Evolutionary conservation across 2,888 invertebrate species (phyloP).

Genomic region (Hanleya hanleyi): DNA sequence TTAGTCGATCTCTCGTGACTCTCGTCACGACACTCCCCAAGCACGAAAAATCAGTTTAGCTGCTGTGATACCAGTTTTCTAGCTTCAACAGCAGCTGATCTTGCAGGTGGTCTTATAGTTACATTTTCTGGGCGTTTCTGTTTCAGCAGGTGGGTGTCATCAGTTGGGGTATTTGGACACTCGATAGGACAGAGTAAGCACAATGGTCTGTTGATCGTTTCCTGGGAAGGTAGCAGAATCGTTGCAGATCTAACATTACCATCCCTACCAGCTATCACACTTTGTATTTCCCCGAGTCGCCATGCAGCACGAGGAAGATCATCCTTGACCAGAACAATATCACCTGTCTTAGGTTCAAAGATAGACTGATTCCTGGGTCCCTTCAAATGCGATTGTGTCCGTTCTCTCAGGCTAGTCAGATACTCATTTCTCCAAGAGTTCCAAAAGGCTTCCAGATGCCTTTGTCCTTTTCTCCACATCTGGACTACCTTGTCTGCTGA

Average conservation of each 20-base stretch:
- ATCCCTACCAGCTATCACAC: conserved; percentile 14
- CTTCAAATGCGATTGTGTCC: conserved; percentile 17
- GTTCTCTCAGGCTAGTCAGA: conserved; percentile 15
- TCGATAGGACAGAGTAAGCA: conserved; percentile 23
- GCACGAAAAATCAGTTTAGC: no score
- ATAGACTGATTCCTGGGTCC: conserved; percentile 10
- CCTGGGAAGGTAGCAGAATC: not conserved
- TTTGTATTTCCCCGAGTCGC: conserved; percentile 14
- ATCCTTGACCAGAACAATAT: conserved; percentile 26
- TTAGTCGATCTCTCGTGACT: no score
- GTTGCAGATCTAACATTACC: conserved; percentile 18
- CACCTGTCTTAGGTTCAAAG: not conserved
- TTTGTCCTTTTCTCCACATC: conserved; percentile 24
- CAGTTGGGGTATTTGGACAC: not conserved
- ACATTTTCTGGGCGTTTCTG: no score
- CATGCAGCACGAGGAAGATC: conserved; percentile 11
- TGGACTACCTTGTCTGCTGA: not conserved
- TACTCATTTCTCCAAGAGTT: conserved; percentile 25
- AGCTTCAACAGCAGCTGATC: no score
- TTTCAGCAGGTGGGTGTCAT: no score
- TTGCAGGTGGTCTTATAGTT: no score
- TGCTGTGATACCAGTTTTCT: no score
- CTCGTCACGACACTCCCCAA: no score
- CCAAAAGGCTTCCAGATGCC: conserved; percentile 23
- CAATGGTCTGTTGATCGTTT: conserved; percentile 10